A percentile compares a stretch with the other conserved stretches of the same genome.
These are phyloP conservation scores for Melanocharis versteri DNA, from an alignment of 2,113 vertebrate genomes.

Conservation along the genomic window DNA sequence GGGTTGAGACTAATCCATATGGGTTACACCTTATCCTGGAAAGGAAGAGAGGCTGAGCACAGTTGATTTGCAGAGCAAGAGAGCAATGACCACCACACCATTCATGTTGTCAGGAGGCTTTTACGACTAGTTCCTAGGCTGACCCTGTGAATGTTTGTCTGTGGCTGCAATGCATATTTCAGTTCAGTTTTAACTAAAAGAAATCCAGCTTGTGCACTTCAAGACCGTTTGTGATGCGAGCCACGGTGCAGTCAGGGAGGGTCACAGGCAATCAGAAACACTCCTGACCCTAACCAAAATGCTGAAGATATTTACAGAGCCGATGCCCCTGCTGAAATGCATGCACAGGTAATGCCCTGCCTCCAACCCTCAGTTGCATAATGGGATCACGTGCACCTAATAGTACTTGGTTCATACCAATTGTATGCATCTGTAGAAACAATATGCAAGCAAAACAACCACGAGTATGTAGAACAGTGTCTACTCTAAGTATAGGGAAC, in stretches of 20 bases:
- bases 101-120: neutral
- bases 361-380: neutral
- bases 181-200: neutral
- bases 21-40: neutral
- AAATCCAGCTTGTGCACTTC: neutral
- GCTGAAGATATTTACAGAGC: neutral
- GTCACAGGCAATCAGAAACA: neutral
- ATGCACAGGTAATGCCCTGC: neutral
- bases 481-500: neutral
- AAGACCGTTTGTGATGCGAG: neutral
- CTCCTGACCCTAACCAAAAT: neutral
- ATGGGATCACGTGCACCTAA: conserved; percentile 8
- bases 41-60: rapidly evolving
- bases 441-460: conserved; percentile 12
- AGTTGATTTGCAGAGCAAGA: neutral
- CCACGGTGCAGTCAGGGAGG: neutral
- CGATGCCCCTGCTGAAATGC: neutral
- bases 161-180: neutral
- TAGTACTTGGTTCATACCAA: conserved; percentile 13
- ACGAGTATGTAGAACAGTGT: neutral
- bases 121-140: neutral
- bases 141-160: neutral
- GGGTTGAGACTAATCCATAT: neutral
- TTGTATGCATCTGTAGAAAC: conserved; percentile 1
- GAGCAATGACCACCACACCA: rapidly evolving